Evolutionary conservation across 2,888 invertebrate genomes (phyloP), one percentile per base, ranked within the genome.

Genomic region (Escarpia spicata): DNA sequence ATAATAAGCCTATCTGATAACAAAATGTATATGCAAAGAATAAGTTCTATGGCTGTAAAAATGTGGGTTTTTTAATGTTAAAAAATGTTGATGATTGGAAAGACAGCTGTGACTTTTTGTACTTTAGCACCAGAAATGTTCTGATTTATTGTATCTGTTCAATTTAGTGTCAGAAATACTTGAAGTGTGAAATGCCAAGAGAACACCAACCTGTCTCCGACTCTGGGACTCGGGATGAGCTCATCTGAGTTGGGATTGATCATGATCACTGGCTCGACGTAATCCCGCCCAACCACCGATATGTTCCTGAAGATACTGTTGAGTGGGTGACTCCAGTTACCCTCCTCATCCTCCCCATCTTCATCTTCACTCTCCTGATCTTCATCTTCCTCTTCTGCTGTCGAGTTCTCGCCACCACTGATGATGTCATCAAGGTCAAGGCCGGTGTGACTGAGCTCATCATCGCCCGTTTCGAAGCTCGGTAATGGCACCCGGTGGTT

Each of bases 121-220:
- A 37, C 37, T 37, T 37, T 37, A 37, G 37, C 37, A 37, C 37
- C 37, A 37, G 37, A 37, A 37, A 37, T 37, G 37, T 37, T 37
- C 37, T 37, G 37, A 37, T 37, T 37, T 37, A 37, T 37, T 37
- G 37, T 37, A 37, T 37, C 37, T 37, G 37, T 37, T 37, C 0
- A 37, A 37, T 26, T 92, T 2, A 75, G 12, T 75, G 75, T 6
- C 19, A 26, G 75, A 60, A 43, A 60, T 43, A 26, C 37, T 92
- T 75, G 19, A 75, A 75, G 3, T 75, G 75, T 75, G 75, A 75
- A 75, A 60, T 26, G 75, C 12, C 37, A 37, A 52, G 52, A 52
- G n/a, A 31, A 31, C 12, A 92, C 94, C 92, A 52, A 94, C 94
- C 37, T 89, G 60, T 92, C 93, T 91, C 94, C 94, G 3, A 94